Base-by-base conservation (phyloP, 2,113 vertebrate genomes). In the Anolis carolinensis region DNA sequence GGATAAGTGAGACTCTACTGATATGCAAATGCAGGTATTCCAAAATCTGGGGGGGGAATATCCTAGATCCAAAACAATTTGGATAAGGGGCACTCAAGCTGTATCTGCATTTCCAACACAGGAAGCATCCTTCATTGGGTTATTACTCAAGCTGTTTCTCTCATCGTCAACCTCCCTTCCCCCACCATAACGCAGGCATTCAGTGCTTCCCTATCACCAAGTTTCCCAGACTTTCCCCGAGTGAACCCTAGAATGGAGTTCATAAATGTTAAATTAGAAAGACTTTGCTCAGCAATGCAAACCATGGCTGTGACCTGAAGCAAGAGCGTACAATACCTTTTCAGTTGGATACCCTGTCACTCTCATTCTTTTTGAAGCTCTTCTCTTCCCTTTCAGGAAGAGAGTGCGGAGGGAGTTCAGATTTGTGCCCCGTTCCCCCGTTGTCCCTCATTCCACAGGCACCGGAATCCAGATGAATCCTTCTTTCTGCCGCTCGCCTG, bases 301-400 rank as follows among this genome's bases (percentile, higher is more conserved):
- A 94, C 92, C 89, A 91, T 90, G 90, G 36, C 91, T 95, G 93
- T 93, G 95, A 96, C 95, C 96, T 93, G 92, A 89, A 96, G 95
- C 90, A 92, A 93, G 92, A 93, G 93, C 89, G 91, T 27, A 91
- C 81, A 94, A 83, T 93, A 95, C 96, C 96, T 81, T 93, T 59
- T 95, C 93, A 86, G 88, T 89, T 55, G 95, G 89, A 93, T 88
- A 91, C 34, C 93, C 94, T 74, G 91, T 93, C 82, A 89, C 94
- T 95, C 96, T 97, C 89, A 95, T 94, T 97, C 95, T 91, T 94
- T 99, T 98, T 96, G 96, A 96, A 95, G 96, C 59, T 90, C 55
- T 91, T 95, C 91, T 93, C 91, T 91, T 95, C 90, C 83, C 92
- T 96, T 96, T 88, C 67, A 94, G 89, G 93, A 83, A 62, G 89